Percentiles rank a stretch among this genome's conserved stretches.
Conservation (phyloP, 2,797 vertebrate genomes). For the Hemibagrus guttatus region DNA sequence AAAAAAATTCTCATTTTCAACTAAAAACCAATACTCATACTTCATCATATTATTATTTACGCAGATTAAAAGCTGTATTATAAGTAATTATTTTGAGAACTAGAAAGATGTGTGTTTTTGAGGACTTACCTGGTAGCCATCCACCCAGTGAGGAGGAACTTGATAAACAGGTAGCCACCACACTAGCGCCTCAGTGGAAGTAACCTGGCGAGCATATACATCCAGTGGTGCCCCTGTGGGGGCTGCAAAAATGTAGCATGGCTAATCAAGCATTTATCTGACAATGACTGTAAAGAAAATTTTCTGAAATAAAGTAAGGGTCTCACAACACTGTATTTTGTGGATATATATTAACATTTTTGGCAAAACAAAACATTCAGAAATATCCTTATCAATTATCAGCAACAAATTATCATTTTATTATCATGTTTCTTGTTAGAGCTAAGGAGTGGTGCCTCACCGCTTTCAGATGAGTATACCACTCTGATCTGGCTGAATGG, state of each 20-base stretch:
- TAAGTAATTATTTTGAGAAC: background rate
- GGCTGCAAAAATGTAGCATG: slow-evolving; percentile 69
- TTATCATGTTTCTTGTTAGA: background rate
- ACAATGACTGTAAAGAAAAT: background rate
- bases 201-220: slow-evolving; percentile 85
- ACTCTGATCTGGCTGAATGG: slow-evolving; percentile 86
- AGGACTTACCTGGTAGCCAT: slow-evolving; percentile 89
- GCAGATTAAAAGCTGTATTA: background rate
- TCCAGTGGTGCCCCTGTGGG: slow-evolving; percentile 88
- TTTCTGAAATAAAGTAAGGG: background rate
- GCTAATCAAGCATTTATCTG: background rate
- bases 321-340: background rate
- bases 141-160: slow-evolving; percentile 82
- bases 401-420: too few relatives aligned
- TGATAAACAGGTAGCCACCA: slow-evolving; percentile 90
- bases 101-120: background rate
- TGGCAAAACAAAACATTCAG: background rate
- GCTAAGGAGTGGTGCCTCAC: slow-evolving; percentile 32
- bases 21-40: background rate
- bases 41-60: background rate
- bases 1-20: background rate
- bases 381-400: too few relatives aligned
- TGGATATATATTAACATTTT: background rate
- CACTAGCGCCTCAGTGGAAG: slow-evolving; percentile 90
- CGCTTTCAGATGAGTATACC: slow-evolving; percentile 89